Base-by-base conservation (phyloP, 2,113 vertebrate species). In the Microtus ochrogaster region DNA sequence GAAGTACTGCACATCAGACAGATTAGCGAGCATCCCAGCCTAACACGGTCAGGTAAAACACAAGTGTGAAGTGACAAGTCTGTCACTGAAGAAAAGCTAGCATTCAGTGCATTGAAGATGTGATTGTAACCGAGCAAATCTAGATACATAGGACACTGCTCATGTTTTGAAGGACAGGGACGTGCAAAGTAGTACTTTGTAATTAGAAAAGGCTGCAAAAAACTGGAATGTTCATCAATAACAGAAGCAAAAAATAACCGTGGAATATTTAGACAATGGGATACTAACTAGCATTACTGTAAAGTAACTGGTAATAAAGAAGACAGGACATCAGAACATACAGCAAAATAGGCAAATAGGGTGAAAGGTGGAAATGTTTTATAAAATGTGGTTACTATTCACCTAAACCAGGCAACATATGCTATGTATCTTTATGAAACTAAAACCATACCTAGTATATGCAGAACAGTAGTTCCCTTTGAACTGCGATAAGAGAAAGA, bases 141-240 rank as follows among this genome's bases (percentile, higher is more conserved):
- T n/a, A 74, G 4, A 76, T 47, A 74, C 8, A 30, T 4, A 58
- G 70, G 5, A 22, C 52, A 61, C 13, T 39, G 19, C 16, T 39
- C 11, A 28, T 2, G n/a, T 13, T 52, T 26, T 61, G 41, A 28
- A 78, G 68, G 52, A 61, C 7, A 49, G 44, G 83, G 52, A 12
- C 63, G 6, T 2, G 7, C 33, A 4, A 0, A 16, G n/a, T 0
- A n/a, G 47, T 13, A 49, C 22, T 85, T 12, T 63, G 14, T n/a
- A 44, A 61, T 1, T 66, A 49, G 39, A 22, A 88, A 70, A 92
- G 88, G n/a, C 2, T 77, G 47, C 36, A 55, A 21, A 39, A 58
- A 55, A 39, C 13, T 26, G 39, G 39, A 41, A 74, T 74, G 72
- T 74, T 74, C 39, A 41, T 11, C 41, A 52, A 66, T 49, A 78